These are phyloP conservation scores for Drosophila diplacantha DNA, from an alignment of 2,888 invertebrate species.

Conservation along the genomic window DNA sequence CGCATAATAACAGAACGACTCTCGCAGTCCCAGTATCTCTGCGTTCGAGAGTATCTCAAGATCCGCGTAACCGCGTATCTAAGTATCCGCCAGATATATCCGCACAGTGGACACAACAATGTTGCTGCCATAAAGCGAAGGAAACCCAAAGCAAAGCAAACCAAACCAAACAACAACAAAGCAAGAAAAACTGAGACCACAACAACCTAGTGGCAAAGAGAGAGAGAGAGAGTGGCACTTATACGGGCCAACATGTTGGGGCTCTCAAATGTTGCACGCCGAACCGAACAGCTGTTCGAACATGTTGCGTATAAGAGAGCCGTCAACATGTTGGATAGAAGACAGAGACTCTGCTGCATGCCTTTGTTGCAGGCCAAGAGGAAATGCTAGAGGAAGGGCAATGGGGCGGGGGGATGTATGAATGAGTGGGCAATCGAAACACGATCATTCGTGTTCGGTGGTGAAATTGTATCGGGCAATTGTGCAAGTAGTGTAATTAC, in stretches of 20 bases:
- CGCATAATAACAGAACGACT: conserved; percentile 60
- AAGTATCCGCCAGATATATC: conserved; percentile 46
- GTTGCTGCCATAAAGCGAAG: conserved; percentile 23
- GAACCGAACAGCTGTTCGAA: conserved; percentile 46
- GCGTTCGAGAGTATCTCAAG: conserved; percentile 20
- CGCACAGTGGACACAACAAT: conserved; percentile 48
- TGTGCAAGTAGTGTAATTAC: conserved; percentile 13
- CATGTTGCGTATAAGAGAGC: conserved; percentile 62
- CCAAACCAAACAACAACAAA: conserved; percentile 21
- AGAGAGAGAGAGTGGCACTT: conserved; percentile 17
- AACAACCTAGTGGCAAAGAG: conserved; percentile 26
- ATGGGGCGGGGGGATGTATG: conserved; percentile 5
- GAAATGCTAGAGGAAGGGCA: neutral
- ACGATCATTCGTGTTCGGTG: conserved; percentile 34
- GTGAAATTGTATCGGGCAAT: conserved; percentile 13
- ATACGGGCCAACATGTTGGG: conserved; percentile 51
- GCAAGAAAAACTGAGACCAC: conserved; percentile 12
- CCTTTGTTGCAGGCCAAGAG: neutral
- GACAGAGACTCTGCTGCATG: neutral
- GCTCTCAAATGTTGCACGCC: conserved; percentile 32
- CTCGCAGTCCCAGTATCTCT: conserved; percentile 16
- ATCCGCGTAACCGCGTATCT: conserved; percentile 30
- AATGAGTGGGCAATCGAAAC: conserved; percentile 22
- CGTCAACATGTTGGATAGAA: conserved; percentile 32
- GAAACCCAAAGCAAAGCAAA: conserved; percentile 17